Conservation (phyloP, 53 echinoderm and acorn worm genomes). For the Mesocentrotus franciscanus region DNA sequence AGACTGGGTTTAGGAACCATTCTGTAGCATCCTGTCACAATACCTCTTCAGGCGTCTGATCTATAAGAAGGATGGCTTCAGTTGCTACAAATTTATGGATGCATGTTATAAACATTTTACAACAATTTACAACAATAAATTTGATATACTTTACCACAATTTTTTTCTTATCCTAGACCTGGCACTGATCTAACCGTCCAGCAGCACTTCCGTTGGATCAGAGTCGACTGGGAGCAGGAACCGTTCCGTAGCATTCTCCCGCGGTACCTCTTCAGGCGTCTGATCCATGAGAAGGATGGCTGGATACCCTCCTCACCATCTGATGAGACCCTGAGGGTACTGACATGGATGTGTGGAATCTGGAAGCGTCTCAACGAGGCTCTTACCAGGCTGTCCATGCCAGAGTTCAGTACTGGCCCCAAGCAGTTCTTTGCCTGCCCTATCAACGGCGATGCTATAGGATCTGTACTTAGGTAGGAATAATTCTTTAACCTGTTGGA, state of each 20-base stretch:
- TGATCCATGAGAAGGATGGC: slow-evolving; percentile 73
- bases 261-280: slow-evolving; percentile 76
- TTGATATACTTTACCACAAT: not conserved
- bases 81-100: not conserved
- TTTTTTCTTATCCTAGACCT: slow-evolving; percentile 59
- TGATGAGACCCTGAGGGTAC: slow-evolving; percentile 67
- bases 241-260: slow-evolving; percentile 85
- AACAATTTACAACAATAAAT: not conserved
- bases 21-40: slow-evolving; percentile 78
- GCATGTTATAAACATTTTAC: not conserved
- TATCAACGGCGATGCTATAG: slow-evolving; percentile 80
- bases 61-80: slow-evolving; percentile 63
- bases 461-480: slow-evolving; percentile 81
- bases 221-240: slow-evolving; percentile 91
- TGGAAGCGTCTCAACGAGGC: slow-evolving; percentile 92
- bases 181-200: slow-evolving; percentile 87
- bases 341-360: slow-evolving; percentile 85
- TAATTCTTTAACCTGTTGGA: no score
- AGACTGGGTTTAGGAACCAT: slow-evolving; percentile 91
- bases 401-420: slow-evolving; percentile 86
- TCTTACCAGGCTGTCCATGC: slow-evolving; percentile 79
- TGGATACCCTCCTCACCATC: slow-evolving; percentile 67
- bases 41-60: slow-evolving; percentile 78
- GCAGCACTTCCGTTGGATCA: slow-evolving; percentile 94
- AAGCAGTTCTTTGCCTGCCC: slow-evolving; percentile 92